A percentile compares a stretch with the other conserved stretches of the same genome.
Conservation (phyloP, 2,888 invertebrate genomes). For the Luperina nickerlii region DNA sequence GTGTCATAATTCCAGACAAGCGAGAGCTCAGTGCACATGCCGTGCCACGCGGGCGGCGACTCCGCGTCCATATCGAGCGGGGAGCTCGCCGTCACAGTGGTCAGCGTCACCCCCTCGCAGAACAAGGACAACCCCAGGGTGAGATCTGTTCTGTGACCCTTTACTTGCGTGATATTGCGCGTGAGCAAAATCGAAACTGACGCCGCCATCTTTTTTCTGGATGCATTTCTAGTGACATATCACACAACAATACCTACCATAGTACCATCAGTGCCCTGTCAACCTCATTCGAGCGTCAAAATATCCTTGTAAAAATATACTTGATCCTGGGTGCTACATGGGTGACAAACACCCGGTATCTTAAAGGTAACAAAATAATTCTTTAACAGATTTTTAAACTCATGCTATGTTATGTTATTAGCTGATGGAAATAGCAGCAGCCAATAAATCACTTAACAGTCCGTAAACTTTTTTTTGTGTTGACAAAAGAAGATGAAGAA, state of each 20-base stretch:
- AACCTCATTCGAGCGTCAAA: background rate
- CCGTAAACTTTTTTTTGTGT: too few species aligned
- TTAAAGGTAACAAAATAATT: too few species aligned
- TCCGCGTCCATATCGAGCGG: conserved; percentile 77
- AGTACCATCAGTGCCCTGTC: background rate
- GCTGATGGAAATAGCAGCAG: too few species aligned
- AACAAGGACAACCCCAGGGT: conserved; percentile 69
- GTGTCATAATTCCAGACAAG: conserved; percentile 72
- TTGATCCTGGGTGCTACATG: too few species aligned
- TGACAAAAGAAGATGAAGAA: too few species aligned
- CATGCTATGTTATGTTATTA: too few species aligned
- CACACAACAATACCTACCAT: background rate
- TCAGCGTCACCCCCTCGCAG: conserved; percentile 57
- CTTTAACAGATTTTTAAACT: too few species aligned
- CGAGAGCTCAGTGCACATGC: conserved; percentile 75
- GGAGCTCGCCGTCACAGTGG: conserved; percentile 71
- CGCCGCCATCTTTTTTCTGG: background rate
- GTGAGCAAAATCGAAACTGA: background rate
- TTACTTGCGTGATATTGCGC: background rate
- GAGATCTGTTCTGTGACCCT: conserved; percentile 23
- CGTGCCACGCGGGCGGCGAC: conserved; percentile 74
- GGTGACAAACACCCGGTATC: too few species aligned
- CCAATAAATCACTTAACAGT: too few species aligned
- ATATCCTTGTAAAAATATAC: background rate
- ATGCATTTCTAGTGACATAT: background rate